These are phyloP conservation scores for Xiphias gladius DNA, from an alignment of 2,113 vertebrate genomes.

Conservation along the genomic window DNA sequence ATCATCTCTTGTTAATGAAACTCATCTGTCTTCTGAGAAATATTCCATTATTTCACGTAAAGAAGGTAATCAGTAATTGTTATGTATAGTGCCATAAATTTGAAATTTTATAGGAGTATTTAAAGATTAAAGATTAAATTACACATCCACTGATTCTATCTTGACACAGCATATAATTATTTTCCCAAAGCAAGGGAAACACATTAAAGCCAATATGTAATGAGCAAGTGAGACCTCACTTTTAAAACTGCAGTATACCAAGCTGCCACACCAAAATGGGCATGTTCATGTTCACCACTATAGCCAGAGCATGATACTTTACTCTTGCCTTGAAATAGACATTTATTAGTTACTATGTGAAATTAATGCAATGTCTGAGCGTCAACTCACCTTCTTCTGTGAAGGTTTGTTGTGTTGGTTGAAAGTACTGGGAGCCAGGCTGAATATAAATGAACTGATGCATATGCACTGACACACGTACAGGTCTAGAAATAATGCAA, in stretches of 20 bases:
- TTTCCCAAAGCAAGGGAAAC: not conserved
- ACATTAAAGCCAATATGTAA: not conserved
- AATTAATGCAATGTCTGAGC: no score
- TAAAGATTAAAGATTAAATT: not conserved
- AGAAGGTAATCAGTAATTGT: not conserved
- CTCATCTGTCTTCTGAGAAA: constrained; percentile 1
- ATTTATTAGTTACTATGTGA: not conserved
- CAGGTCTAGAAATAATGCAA: no score
- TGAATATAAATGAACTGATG: not conserved
- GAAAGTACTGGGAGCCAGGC: no score
- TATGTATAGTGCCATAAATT: no score
- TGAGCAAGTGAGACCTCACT: not conserved
- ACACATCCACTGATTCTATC: not conserved
- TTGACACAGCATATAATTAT: not conserved
- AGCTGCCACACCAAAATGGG: no score
- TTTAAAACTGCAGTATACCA: not conserved
- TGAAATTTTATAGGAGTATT: no score
- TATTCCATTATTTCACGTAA: not conserved
- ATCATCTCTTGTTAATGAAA: not conserved
- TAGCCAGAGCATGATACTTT: not conserved
- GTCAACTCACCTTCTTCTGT: no score
- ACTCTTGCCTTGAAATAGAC: not conserved
- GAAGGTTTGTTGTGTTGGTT: no score
- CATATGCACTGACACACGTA: no score
- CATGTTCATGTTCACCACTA: not conserved